phyloP scores from a whole-genome alignment of 2,888 invertebrate species.

The Coenonympha glycerion region DNA sequence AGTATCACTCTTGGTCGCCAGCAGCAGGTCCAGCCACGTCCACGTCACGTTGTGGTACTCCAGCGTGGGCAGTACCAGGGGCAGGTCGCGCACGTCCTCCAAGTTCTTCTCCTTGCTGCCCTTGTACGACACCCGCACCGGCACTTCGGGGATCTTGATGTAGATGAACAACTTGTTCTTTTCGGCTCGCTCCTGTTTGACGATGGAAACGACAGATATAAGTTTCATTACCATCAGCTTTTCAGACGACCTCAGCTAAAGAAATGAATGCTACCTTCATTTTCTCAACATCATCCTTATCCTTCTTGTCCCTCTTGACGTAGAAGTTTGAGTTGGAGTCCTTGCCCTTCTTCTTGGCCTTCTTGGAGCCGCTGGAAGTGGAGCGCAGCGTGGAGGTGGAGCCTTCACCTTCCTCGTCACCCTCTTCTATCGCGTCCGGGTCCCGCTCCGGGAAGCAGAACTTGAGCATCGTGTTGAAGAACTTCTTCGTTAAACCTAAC shows the following conservation, averaged over 20 bases:
- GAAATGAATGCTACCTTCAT: constrained; percentile 82
- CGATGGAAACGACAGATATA: not conserved
- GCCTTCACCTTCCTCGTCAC: constrained; percentile 71
- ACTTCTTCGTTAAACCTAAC: constrained; percentile 91
- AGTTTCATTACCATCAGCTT: too few relatives aligned
- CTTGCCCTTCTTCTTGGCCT: constrained; percentile 74
- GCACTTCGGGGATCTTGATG: constrained; percentile 98
- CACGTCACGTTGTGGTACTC: constrained; percentile 99
- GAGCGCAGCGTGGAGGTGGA: constrained; percentile 51
- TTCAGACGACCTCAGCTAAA: not conserved
- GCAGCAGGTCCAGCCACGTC: constrained; percentile 98
- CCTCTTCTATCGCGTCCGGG: constrained; percentile 86
- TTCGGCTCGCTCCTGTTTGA: constrained; percentile 91
- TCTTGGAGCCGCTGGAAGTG: constrained; percentile 64
- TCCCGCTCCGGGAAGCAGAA: constrained; percentile 98
- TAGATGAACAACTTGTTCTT: constrained; percentile 99
- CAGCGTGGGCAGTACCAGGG: constrained; percentile 94
- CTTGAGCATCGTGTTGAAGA: constrained; percentile 97
- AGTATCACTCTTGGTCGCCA: constrained; percentile 96
- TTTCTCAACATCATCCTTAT: constrained; percentile 95
- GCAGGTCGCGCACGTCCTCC: constrained; percentile 95
- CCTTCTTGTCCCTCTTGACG: constrained; percentile 88
- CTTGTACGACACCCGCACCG: constrained; percentile 94
- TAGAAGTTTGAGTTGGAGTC: constrained; percentile 93
- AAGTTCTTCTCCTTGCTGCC: constrained; percentile 99